Conservation (phyloP, 2,113 vertebrate genomes). For the Marmota flaviventris region DNA sequence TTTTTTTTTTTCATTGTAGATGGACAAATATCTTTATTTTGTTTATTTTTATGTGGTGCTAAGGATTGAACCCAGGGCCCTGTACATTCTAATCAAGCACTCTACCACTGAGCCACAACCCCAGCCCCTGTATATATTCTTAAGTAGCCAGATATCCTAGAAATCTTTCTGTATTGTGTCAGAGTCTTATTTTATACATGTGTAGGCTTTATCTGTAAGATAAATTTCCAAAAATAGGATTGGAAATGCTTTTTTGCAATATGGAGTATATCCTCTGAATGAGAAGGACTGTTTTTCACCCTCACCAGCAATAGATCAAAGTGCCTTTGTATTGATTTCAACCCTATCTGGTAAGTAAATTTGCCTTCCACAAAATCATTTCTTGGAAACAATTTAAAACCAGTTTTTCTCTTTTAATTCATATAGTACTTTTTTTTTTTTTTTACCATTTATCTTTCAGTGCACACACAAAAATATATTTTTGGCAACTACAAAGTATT, state of each 20-base stretch:
- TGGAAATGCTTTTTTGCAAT: not conserved
- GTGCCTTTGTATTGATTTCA: not conserved
- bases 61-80: too few relatives aligned
- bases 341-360: not conserved
- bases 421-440: not conserved
- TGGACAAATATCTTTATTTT: too few relatives aligned
- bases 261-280: not conserved
- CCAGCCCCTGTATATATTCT: not conserved
- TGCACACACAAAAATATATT: not conserved
- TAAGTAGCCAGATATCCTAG: not conserved
- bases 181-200: not conserved
- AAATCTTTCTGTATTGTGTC: not conserved
- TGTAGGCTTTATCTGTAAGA: not conserved
- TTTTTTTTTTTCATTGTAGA: too few relatives aligned
- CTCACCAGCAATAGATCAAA: not conserved
- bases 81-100: too few relatives aligned
- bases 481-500: not conserved
- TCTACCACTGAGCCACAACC: too few relatives aligned
- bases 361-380: not conserved
- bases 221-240: not conserved
- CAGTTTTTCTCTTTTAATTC: conserved; percentile 51
- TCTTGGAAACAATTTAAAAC: not conserved
- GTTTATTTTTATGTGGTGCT: too few relatives aligned
- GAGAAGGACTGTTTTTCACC: not conserved
- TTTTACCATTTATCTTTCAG: conserved; percentile 1